Conservation (phyloP, 2,797 vertebrate species). For the Remorina albescens region DNA sequence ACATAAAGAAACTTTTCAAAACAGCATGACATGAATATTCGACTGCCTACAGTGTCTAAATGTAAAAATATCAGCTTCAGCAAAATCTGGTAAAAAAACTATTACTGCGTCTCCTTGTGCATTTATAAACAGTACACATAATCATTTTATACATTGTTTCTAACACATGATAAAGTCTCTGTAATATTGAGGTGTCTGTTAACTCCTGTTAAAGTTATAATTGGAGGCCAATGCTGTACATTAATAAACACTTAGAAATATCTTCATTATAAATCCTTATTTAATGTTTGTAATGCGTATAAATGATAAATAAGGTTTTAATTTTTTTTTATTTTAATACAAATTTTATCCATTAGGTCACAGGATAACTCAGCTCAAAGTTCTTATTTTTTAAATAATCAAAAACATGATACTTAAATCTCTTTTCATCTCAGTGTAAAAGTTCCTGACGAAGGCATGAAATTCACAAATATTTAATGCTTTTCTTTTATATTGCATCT, state of each 20-base stretch:
- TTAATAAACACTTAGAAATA: background rate
- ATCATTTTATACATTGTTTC: background rate
- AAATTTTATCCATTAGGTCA: conserved; percentile 1
- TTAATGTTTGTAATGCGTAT: background rate
- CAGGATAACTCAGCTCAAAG: background rate
- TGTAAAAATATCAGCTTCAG: conserved; percentile 23
- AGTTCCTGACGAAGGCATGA: conserved; percentile 11
- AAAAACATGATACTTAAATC: background rate
- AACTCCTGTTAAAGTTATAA: background rate
- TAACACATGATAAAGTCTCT: background rate
- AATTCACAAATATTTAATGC: conserved; percentile 3
- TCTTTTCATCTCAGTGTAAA: conserved; percentile 16
- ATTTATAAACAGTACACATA: conserved; percentile 2
- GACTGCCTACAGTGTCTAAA: background rate
- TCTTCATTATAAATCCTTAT: background rate
- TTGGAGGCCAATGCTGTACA: background rate
- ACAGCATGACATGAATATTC: conserved; percentile 23
- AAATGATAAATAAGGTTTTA: background rate
- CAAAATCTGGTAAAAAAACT: background rate
- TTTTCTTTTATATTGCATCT: background rate
- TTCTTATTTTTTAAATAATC: conserved; percentile 1
- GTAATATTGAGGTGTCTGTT: background rate
- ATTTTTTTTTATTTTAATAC: too few relatives aligned
- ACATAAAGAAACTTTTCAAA: conserved; percentile 18
- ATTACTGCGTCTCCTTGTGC: background rate